Base-by-base conservation (phyloP, 2,888 invertebrate species). In the Orchesellides sinensis region DNA sequence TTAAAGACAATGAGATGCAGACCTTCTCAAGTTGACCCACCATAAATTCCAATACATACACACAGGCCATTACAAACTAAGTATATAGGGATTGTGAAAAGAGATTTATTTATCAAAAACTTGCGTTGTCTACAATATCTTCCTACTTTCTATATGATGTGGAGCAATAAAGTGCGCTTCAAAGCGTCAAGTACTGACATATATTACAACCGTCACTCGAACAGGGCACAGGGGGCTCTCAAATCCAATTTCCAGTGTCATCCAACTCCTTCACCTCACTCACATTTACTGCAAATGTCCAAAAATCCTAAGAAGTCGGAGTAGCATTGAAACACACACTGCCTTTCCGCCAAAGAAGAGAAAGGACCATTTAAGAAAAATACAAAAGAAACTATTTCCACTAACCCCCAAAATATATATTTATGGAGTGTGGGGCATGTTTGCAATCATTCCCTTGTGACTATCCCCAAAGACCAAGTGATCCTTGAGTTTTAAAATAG, bases 231-330 rank as follows among this genome's bases (percentile, higher is more conserved):
- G 54, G 56, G 65, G 80, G 68, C 74, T 74, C 78, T 83, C 83
- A 83, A 85, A 85, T 84, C 83, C 85, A 85, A 86, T 86, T 85
- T 85, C 75, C 83, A 82, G 78, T 79, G 84, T 84, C 85, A 84
- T 84, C 84, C 85, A 79, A 79, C 78, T 84, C 82, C 72, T 61
- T 69, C 35, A 72, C 79, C 79, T 69, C 54, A 54, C 61, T 63
- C 74, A 49, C 32, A 78, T 61, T 47, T 45, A 29, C 68, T n/a
- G 8, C 6, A 49, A 47, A 17, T 49, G 49, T 49, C 25, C 47
- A 40, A 40, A n/a, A n/a, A n/a, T 40, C 40, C n/a, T 40, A 40
- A 61, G 49, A 74, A 54, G 21, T 49, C 40, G 40, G 40, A 14
- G 40, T n/a, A 40, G 40, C 40, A 40, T 52, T 12, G 10, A 66